Conservation (phyloP, 2,888 invertebrate genomes). For the Spatulosminthurus flaviceps region DNA sequence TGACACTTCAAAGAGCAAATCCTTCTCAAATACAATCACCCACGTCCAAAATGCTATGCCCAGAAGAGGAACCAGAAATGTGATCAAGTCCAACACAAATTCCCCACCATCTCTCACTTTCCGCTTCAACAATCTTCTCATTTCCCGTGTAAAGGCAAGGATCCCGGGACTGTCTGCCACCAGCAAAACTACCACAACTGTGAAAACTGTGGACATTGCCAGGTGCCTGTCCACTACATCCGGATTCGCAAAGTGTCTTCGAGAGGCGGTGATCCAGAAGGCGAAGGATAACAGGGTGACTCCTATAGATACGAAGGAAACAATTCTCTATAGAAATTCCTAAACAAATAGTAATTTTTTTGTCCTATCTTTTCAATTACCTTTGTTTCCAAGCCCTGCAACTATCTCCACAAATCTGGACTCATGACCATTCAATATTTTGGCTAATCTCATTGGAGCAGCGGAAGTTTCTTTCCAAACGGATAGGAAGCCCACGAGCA, state of each 20-base stretch:
- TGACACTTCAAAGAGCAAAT: background rate
- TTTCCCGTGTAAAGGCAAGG: slow-evolving; percentile 6
- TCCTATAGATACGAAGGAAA: background rate
- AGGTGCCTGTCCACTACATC: background rate
- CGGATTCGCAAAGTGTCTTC: background rate
- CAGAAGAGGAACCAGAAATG: background rate
- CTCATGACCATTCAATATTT: background rate
- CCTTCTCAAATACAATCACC: background rate
- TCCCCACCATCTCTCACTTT: background rate
- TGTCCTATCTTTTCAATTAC: too few species aligned
- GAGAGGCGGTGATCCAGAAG: slow-evolving; percentile 25
- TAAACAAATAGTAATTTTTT: too few species aligned
- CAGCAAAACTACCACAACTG: background rate
- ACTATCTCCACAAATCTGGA: background rate
- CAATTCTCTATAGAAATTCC: too few species aligned
- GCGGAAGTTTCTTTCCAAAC: slow-evolving; percentile 18
- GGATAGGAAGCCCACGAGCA: slow-evolving; percentile 3
- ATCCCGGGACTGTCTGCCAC: slow-evolving; percentile 26
- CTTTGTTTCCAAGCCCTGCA: slow-evolving; percentile 18
- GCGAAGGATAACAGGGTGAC: slow-evolving; percentile 31
- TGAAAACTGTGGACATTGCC: background rate
- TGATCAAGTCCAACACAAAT: slow-evolving; percentile 4
- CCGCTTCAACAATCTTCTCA: background rate
- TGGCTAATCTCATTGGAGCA: slow-evolving; percentile 11
- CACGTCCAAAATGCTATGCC: slow-evolving; percentile 20